Conservation (phyloP, 2,113 vertebrate species). For the Cyprinodon tularosa region DNA sequence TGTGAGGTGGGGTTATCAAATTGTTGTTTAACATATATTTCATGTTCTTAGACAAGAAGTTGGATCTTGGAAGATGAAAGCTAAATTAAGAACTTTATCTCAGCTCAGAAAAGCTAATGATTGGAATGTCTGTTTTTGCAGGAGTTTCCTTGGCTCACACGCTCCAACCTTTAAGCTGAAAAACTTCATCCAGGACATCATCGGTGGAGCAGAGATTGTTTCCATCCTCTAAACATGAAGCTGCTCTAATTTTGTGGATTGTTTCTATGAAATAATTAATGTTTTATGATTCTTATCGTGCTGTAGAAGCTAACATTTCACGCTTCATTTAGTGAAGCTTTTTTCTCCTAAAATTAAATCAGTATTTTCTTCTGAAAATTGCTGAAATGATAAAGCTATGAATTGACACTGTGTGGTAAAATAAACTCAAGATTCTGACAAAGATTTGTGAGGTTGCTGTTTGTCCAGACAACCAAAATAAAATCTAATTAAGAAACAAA, state of each 20-base stretch:
- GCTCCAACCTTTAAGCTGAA: conserved; percentile 84
- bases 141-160: conserved; percentile 97
- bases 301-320: conserved; percentile 12
- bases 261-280: conserved; percentile 61
- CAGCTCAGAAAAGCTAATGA: not conserved
- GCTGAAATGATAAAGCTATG: not conserved
- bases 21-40: not conserved
- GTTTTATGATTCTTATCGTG: conserved; percentile 24
- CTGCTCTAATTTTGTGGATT: conserved; percentile 28
- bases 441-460: not conserved
- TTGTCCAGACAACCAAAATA: not conserved
- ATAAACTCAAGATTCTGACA: not conserved
- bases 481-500: not conserved
- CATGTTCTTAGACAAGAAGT: not conserved
- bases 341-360: not conserved
- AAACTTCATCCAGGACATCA: conserved; percentile 1
- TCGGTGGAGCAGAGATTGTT: conserved; percentile 3
- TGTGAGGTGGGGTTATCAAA: not conserved
- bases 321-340: not conserved
- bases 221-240: conserved; percentile 9
- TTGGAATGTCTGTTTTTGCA: conserved; percentile 71
- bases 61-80: not conserved
- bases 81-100: not conserved
- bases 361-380: not conserved
- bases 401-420: not conserved